phyloP scores from a whole-genome alignment of 2,888 invertebrate genomes.

The Ormyrus pomaceus region DNA sequence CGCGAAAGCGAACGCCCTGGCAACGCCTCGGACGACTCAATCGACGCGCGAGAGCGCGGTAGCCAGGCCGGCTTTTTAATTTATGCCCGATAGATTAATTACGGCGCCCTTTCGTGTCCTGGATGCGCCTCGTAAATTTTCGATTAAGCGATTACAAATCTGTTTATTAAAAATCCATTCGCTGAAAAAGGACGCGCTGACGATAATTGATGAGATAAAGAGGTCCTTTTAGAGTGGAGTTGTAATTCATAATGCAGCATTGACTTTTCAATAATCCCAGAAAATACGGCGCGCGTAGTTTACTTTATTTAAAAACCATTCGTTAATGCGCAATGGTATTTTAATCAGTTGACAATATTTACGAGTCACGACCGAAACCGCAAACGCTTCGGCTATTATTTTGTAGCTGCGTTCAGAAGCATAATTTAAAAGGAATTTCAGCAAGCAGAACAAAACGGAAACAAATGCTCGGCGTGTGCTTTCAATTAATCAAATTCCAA shows the following conservation, averaged over 20 bases:
- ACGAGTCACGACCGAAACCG: conserved; percentile 20
- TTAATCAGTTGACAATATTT: conserved; percentile 29
- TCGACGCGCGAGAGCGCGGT: neutral
- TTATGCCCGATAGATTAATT: too few relatives aligned
- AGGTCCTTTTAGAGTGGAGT: too few relatives aligned
- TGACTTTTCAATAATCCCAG: too few relatives aligned
- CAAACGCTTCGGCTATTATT: conserved; percentile 12
- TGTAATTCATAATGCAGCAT: too few relatives aligned
- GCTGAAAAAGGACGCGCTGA: too few relatives aligned
- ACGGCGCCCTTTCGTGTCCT: too few relatives aligned
- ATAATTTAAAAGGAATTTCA: conserved; percentile 42
- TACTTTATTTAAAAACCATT: conserved; percentile 22
- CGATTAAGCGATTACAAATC: too few relatives aligned
- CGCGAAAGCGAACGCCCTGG: conserved; percentile 30
- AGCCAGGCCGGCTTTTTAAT: too few relatives aligned
- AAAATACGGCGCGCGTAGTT: neutral
- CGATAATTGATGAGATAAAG: too few relatives aligned
- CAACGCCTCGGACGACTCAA: conserved; percentile 44
- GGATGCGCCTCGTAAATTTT: too few relatives aligned
- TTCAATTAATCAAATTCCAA: conserved; percentile 27
- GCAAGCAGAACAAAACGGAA: neutral
- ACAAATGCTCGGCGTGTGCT: neutral
- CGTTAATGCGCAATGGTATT: conserved; percentile 19
- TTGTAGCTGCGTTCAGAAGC: neutral
- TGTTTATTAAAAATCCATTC: too few relatives aligned